Evolutionary conservation across 2,888 invertebrate genomes (phyloP).

Genomic region (Cetonia aurata): DNA sequence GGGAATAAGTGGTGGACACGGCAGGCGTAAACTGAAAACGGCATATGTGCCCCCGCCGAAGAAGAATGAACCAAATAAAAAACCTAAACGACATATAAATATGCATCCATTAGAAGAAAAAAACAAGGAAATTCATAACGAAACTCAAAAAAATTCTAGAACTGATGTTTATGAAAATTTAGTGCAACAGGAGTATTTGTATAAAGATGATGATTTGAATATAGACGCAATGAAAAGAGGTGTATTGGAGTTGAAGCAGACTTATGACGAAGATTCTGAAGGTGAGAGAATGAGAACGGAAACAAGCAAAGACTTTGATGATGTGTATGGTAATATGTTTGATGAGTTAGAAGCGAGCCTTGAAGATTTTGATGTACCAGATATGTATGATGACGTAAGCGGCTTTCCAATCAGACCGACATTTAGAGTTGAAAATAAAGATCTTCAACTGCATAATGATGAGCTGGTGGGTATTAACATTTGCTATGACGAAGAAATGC

Average conservation of each 20-base stretch:
- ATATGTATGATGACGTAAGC: conserved; percentile 13
- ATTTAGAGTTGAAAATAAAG: conserved; percentile 31
- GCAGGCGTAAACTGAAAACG: background rate
- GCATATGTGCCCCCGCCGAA: background rate
- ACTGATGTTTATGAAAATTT: background rate
- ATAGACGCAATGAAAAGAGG: background rate
- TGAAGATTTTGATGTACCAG: background rate
- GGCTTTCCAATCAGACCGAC: conserved; percentile 39
- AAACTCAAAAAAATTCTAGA: conserved; percentile 34
- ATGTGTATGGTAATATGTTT: conserved; percentile 2
- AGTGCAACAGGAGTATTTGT: conserved; percentile 3
- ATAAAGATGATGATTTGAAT: conserved; percentile 4
- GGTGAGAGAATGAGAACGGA: background rate
- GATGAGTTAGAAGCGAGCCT: background rate
- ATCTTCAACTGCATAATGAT: background rate
- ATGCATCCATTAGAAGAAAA: conserved; percentile 58
- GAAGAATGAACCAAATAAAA: conserved; percentile 12
- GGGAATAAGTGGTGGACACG: conserved; percentile 15
- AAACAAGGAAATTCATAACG: conserved; percentile 45
- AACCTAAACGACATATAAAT: conserved; percentile 58
- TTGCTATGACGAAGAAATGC: conserved; percentile 10
- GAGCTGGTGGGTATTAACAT: background rate
- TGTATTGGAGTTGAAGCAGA: background rate
- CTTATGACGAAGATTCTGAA: background rate
- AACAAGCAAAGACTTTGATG: background rate